Evolutionary conservation across 2,113 vertebrate genomes (phyloP).

Genomic region (Mionectes macconnelli): DNA sequence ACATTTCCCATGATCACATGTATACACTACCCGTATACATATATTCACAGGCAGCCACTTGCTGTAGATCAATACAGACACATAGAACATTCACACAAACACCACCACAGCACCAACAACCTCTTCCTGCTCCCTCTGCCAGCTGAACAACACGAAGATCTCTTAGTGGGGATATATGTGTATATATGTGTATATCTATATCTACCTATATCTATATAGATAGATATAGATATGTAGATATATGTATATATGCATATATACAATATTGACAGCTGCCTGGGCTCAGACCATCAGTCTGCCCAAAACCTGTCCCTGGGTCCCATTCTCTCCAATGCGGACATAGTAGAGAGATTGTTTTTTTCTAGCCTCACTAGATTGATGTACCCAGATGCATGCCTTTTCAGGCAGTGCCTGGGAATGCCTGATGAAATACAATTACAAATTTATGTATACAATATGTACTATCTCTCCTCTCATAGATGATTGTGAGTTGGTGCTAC

Average conservation of each 20-base stretch:
- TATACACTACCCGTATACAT: background rate
- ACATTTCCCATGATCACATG: fast-evolving
- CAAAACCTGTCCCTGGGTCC: background rate
- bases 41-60: background rate
- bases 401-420: background rate
- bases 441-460: background rate
- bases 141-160: background rate
- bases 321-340: background rate
- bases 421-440: background rate
- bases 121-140: background rate
- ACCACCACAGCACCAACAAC: background rate
- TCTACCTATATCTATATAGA: too few relatives aligned
- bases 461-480: background rate
- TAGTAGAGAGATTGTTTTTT: background rate
- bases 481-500: background rate
- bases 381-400: background rate
- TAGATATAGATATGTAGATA: too few relatives aligned
- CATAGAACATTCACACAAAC: background rate
- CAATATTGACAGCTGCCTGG: background rate
- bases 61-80: background rate
- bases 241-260: background rate
- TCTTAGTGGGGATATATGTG: background rate
- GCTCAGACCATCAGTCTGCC: background rate
- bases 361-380: background rate
- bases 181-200: background rate